Percentiles rank a stretch among this genome's conserved stretches.
Conservation (phyloP, 2,113 vertebrate species). For the Dromaius novaehollandiae region DNA sequence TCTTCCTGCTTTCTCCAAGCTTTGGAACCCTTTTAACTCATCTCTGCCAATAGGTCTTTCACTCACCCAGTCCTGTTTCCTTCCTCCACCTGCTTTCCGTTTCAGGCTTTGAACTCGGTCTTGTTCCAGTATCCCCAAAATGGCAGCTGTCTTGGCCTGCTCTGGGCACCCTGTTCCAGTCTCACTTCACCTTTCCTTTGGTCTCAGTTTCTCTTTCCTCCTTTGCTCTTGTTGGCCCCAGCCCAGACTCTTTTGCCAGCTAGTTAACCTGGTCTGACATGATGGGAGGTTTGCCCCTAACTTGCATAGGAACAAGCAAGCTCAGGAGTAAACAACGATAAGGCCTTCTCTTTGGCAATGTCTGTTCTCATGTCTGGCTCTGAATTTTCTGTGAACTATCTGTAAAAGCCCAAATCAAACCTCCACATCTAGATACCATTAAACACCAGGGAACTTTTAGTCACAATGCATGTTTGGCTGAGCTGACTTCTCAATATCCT, state of each 20-base stretch:
- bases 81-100: neutral
- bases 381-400: neutral
- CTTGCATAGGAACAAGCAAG: neutral
- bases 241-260: neutral
- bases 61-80: neutral
- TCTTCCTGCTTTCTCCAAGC: neutral
- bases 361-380: neutral
- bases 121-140: neutral
- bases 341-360: neutral
- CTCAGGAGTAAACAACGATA: neutral
- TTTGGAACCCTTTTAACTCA: neutral
- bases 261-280: neutral
- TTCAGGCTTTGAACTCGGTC: neutral
- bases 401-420: neutral
- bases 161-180: neutral
- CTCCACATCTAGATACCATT: neutral
- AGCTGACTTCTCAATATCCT: neutral
- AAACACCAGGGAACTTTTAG: neutral
- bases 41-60: rapidly evolving
- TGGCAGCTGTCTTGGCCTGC: neutral
- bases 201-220: neutral
- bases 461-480: neutral
- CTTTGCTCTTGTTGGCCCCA: neutral
- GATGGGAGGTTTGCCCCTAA: neutral
- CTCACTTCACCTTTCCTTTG: neutral